Evolutionary conservation across 2,888 invertebrate genomes (phyloP).

Genomic region (Physocephala rufipes): DNA sequence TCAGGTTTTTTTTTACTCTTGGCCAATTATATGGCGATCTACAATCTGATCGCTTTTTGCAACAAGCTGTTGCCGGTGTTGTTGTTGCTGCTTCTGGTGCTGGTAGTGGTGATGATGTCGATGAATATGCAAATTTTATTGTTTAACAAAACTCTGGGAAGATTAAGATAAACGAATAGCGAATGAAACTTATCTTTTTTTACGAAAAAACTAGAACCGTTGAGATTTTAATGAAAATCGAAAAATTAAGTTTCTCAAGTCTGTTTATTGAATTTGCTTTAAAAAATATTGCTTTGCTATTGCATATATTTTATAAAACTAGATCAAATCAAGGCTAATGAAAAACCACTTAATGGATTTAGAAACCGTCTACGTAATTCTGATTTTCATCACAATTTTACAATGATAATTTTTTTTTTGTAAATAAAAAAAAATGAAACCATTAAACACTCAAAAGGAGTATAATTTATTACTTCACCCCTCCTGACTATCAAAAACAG

Average conservation of each 20-base stretch:
- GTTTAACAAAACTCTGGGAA: neutral
- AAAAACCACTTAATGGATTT: too few relatives aligned
- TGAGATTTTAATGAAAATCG: neutral
- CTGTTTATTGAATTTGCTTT: neutral
- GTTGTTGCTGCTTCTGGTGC: too few relatives aligned
- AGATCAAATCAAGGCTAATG: neutral
- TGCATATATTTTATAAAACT: neutral
- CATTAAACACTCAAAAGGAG: too few relatives aligned
- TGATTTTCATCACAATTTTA: too few relatives aligned
- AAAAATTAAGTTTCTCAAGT: neutral
- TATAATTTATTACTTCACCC: too few relatives aligned
- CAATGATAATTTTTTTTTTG: too few relatives aligned
- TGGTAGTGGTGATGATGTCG: too few relatives aligned
- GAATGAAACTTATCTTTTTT: neutral
- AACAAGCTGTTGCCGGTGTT: neutral
- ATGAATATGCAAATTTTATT: slow-evolving; percentile 10
- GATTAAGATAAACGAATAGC: slow-evolving; percentile 4
- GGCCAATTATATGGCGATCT: neutral
- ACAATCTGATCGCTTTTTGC: neutral
- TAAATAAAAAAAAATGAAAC: too few relatives aligned
- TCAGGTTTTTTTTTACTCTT: neutral
- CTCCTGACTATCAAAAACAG: too few relatives aligned
- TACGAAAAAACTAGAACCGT: slow-evolving; percentile 7
- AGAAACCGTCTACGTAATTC: too few relatives aligned
- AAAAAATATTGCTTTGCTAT: neutral